These are phyloP conservation scores for Cepphus grylle DNA, from an alignment of 2,113 vertebrate species.

Conservation along the genomic window DNA sequence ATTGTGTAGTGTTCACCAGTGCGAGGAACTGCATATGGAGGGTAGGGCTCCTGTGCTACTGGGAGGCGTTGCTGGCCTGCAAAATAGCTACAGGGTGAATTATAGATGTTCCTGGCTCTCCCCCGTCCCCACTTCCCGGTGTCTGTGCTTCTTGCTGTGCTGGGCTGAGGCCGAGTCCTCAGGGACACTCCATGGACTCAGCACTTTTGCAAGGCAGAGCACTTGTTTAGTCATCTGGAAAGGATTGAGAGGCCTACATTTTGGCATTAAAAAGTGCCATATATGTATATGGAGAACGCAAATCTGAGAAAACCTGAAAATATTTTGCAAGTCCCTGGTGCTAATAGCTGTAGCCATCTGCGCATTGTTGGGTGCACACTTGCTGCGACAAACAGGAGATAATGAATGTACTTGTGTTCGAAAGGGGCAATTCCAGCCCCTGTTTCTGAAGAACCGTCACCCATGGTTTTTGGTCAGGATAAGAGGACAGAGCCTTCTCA, in stretches of 20 bases:
- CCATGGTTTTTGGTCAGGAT: neutral
- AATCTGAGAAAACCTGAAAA: neutral
- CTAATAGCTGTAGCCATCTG: neutral
- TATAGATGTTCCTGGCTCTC: neutral
- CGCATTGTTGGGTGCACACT: neutral
- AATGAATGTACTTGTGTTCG: neutral
- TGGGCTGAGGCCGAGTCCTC: neutral
- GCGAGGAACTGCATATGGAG: neutral
- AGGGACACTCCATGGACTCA: neutral
- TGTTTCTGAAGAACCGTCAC: neutral
- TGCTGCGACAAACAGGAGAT: neutral
- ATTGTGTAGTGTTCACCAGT: neutral
- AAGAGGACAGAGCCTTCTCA: neutral
- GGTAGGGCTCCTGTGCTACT: neutral
- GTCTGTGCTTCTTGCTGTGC: neutral
- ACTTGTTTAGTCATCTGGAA: neutral
- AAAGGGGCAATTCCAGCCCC: neutral
- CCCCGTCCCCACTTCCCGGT: rapidly evolving
- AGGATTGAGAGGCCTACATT: neutral
- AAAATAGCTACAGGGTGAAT: neutral
- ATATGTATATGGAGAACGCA: neutral
- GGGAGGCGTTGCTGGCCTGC: neutral
- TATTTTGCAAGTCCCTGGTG: neutral
- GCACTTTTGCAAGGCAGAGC: neutral
- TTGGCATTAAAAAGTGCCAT: neutral